Base-by-base conservation (phyloP, 1,140 invertebrate genomes). In the Atta cephalotes region DNA sequence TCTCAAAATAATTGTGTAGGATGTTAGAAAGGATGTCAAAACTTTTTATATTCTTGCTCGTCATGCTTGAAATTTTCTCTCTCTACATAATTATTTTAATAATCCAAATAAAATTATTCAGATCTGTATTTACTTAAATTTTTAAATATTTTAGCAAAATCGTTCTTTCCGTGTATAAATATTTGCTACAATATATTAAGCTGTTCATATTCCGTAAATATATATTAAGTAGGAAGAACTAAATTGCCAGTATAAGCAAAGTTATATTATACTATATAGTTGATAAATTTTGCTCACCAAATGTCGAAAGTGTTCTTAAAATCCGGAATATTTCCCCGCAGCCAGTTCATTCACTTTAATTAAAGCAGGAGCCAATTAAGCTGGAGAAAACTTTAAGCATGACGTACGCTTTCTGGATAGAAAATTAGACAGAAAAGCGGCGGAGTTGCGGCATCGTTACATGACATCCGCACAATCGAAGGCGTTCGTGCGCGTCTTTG, bases 321-420 rank as follows among this genome's bases (percentile, higher is more conserved):
- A 58, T 35, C 16, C 25, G 56, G 18, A 51, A 82, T 84, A 62
- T 60, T 84, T 84, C 14, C 28, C n/a, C 39, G 25, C 70, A 25
- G 56, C 14, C 28, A 21, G 63, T 56, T 80, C 49, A 56, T 21
- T 74, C 56, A 28, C 39, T 74, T 62, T 84, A 82, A 72, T 76
- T 74, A 84, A 84, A 82, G 68, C 56, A 16, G 35, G 68, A 74
- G 39, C 16, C 25, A 82, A 82, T 84, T 84, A 84, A 84, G 1
- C 31, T 18, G 70, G n/a, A 31, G 31, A 31, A 31, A 31, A 31
- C 4, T 31, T 31, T 3, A 31, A 31, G 28, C 2, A 49, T 74
- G 68, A 62, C 25, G 70, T 51, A 74, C 21, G 56, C 53, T 62
- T 16, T 49, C 18, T 28, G 60, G 18, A 39, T 35, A 45, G 39